Evolutionary conservation across 2,797 vertebrate genomes (phyloP), one percentile per base, ranked within the genome.

Genomic region (Melanogrammus aeglefinus): DNA sequence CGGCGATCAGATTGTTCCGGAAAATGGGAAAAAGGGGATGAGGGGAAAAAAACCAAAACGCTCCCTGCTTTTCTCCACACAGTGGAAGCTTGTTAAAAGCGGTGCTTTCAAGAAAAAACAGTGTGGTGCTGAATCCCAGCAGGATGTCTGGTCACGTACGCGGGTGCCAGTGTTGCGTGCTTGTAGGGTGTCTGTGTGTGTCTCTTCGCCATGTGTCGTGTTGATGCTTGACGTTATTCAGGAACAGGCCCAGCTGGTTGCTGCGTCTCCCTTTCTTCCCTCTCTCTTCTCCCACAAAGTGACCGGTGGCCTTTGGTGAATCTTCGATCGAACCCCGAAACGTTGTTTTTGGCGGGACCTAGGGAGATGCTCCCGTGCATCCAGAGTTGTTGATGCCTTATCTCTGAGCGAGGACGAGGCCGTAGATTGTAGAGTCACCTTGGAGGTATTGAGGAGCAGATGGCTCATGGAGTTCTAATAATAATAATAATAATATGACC

Each of bases 191-290:
- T 81, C 80, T 86, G 81, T 74, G 69, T 74, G 86, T 87, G 85
- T 83, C 83, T 86, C 78, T 74, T 78, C 78, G 82, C 85, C 84
- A 90, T 91, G 90, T 90, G 87, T 82, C 83, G 82, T 88, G 83
- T 86, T 27, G 83, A 81, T 84, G 81, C 81, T 83, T 83, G 84
- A 87, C 85, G 87, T 36, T 81, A 2, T 89, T 81, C 81, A 81
- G 86, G 85, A 89, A 89, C 85, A 87, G 83, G 82, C 72, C 86
- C 91, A 90, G 88, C 91, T 90, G 88, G 88, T 78, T 41, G 81
- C 24, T 18, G 82, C 83, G 76, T 85, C 80, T 73, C 69, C 88
- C 84, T 87, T 16, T 83, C 83, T 77, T 86, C 81, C 72, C 72
- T 88, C 84, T 36, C 35, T 36, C 35, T 36, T 36, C 35, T 36